These are phyloP conservation scores for Xerus rutilus DNA, from an alignment of 2,797 vertebrate genomes.

Conservation along the genomic window DNA sequence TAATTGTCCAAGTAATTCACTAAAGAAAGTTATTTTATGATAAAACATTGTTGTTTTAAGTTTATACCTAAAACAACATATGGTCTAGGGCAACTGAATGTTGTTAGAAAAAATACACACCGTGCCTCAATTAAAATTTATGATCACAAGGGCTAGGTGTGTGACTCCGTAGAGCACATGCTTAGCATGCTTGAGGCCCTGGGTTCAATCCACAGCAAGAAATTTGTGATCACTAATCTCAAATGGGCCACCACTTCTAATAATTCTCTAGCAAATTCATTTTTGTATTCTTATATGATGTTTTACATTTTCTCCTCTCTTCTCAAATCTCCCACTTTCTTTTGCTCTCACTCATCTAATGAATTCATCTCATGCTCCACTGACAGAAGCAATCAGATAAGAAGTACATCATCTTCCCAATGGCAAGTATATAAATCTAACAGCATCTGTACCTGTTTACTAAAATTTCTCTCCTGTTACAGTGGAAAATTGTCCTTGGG, in stretches of 20 bases:
- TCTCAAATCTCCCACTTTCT: background rate
- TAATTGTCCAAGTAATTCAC: background rate
- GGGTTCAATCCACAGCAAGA: background rate
- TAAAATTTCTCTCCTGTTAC: background rate
- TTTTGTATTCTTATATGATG: background rate
- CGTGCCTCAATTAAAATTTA: background rate
- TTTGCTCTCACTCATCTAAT: background rate
- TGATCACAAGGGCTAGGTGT: background rate
- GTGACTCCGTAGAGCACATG: background rate
- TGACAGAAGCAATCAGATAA: background rate
- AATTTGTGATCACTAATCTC: background rate
- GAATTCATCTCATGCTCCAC: background rate
- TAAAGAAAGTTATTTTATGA: background rate
- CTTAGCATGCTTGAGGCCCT: background rate
- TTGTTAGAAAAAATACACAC: background rate
- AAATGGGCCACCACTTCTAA: background rate
- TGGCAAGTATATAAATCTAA: background rate
- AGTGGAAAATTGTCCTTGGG: background rate
- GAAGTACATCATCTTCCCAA: background rate
- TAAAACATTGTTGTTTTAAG: background rate
- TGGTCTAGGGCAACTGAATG: background rate
- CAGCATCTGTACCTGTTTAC: background rate
- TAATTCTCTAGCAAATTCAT: background rate
- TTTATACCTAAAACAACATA: background rate
- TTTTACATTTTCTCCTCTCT: constrained; percentile 8